Conservation (phyloP, 2,113 vertebrate species). For the Scolopax mira region DNA sequence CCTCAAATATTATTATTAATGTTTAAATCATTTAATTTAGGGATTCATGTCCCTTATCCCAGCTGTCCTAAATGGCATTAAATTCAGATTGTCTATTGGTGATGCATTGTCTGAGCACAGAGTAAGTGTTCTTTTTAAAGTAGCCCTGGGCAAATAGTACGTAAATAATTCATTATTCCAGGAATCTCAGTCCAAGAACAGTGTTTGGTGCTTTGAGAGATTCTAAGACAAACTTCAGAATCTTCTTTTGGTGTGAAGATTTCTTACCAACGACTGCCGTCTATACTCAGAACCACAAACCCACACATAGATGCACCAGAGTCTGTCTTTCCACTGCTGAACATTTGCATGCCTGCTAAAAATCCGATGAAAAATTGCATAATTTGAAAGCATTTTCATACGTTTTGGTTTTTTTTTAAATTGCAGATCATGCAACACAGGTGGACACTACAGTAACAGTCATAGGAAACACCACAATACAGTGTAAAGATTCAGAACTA, state of each 20-base stretch:
- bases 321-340: neutral
- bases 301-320: neutral
- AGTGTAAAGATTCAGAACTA: neutral
- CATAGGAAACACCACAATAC: neutral
- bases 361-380: fast-evolving
- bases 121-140: neutral
- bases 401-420: neutral
- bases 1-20: neutral
- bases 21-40: neutral
- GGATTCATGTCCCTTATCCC: neutral
- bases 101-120: neutral
- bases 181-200: neutral
- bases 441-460: neutral
- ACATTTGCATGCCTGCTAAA: neutral
- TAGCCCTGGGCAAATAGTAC: neutral
- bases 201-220: neutral
- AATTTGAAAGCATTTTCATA: neutral
- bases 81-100: neutral
- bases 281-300: neutral
- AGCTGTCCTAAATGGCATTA: neutral
- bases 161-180: neutral
- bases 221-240: neutral
- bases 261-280: neutral
- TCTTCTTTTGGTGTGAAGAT: neutral
- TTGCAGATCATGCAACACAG: neutral